Evolutionary conservation across 2,797 vertebrate species (phyloP).

Genomic region (Lagorchestes hirsutus): DNA sequence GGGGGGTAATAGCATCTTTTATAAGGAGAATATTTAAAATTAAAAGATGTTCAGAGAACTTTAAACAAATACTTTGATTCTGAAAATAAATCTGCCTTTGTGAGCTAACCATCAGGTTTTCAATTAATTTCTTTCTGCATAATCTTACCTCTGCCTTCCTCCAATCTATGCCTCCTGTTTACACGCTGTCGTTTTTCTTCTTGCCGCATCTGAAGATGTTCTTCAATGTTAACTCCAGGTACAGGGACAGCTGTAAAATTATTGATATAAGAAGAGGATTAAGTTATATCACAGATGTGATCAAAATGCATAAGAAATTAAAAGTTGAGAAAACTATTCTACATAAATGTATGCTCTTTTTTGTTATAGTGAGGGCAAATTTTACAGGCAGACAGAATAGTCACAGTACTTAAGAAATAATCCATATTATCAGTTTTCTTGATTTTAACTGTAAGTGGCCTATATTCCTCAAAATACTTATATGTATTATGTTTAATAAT

Average conservation of each 20-base stretch:
- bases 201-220: conserved; percentile 98
- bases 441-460: not conserved
- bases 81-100: not conserved
- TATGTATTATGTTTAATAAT: conserved; percentile 2
- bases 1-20: not conserved
- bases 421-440: not conserved
- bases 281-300: not conserved
- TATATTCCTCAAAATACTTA: conserved; percentile 37
- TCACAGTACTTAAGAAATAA: conserved; percentile 33
- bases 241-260: conserved; percentile 94
- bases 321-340: conserved; percentile 60
- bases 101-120: conserved; percentile 31
- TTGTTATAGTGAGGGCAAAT: conserved; percentile 55
- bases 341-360: conserved; percentile 38
- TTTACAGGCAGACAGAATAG: conserved; percentile 17
- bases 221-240: conserved; percentile 99
- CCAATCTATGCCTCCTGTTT: conserved; percentile 95
- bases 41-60: not conserved
- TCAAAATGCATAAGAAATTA: conserved; percentile 37
- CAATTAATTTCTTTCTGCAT: conserved; percentile 50
- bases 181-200: conserved; percentile 98
- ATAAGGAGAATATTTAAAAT: not conserved
- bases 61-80: not conserved
- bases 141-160: conserved; percentile 96
- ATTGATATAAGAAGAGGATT: conserved; percentile 35